Conservation (phyloP, 2,113 vertebrate genomes). For the Chaetodon trifascialis region DNA sequence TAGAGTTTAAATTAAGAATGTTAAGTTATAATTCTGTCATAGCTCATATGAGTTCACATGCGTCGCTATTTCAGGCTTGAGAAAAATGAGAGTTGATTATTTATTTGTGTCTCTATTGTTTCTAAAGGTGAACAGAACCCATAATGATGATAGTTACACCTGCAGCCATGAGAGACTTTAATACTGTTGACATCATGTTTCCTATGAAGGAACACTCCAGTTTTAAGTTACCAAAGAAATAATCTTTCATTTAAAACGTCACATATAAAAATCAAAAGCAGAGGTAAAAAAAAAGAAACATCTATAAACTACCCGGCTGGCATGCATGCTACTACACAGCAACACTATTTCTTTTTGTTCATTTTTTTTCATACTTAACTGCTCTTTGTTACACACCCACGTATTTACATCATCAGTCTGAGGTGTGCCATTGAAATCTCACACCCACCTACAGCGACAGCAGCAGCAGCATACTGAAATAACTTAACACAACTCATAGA, state of each 20-base stretch:
- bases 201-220: conserved; percentile 44
- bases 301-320: conserved; percentile 58
- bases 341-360: conserved; percentile 55
- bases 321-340: conserved; percentile 78
- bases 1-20: conserved; percentile 5
- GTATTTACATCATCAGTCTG: conserved; percentile 70
- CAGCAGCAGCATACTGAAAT: conserved; percentile 63
- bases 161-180: conserved; percentile 46
- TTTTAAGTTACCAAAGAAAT: conserved; percentile 63
- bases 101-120: conserved; percentile 26
- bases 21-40: conserved; percentile 22
- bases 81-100: conserved; percentile 22
- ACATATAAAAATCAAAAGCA: conserved; percentile 58
- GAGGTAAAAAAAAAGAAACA: conserved; percentile 47
- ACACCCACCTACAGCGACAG: conserved; percentile 61
- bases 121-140: conserved; percentile 41
- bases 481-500: conserved; percentile 79
- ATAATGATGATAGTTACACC: conserved; percentile 46
- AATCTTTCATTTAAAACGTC: conserved; percentile 58
- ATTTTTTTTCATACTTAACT: conserved; percentile 35
- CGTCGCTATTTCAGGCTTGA: conserved; percentile 41
- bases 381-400: conserved; percentile 39
- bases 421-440: conserved; percentile 38
- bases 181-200: conserved; percentile 63
- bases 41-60: conserved; percentile 48